Evolutionary conservation across 2,888 invertebrate genomes (phyloP), one percentile per base, ranked within the genome.

Genomic region (Stenodema calcarata): DNA sequence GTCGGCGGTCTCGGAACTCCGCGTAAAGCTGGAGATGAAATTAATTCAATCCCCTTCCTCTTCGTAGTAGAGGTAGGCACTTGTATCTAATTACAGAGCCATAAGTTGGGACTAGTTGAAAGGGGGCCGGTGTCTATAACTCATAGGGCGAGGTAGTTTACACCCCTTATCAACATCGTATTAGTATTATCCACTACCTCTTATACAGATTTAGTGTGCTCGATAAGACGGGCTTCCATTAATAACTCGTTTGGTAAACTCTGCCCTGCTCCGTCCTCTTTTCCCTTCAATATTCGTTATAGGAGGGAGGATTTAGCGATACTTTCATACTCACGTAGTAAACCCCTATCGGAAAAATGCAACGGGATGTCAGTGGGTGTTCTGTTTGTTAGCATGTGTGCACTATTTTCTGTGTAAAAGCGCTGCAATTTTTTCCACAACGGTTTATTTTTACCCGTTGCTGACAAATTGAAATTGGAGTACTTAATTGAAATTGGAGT

Each of bases 91-190:
- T 78, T 78, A 78, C 78, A n/a, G 9, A 42, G 78, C 27, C 78
- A 44, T 78, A 78, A 42, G 78, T 78, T 42, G 41, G 78, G 78
- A 73, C 73, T 73, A 73, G 78, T 44, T 42, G 41, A 42, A 78
- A 42, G 78, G 41, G 73, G 44, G 44, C 78, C 35, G 78, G 73
- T 35, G 42, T 78, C 78, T 78, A 78, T 78, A 78, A 44, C 44
- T 78, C 78, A 78, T 23, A 4, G 78, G 23, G 14, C 27, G 78
- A 23, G 44, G 78, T 78, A 78, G 78, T 78, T 78, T 78, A 78
- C 78, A 78, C 41, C 82, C 82, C 62, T 82, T 82, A 82, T 82
- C 82, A 82, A 69, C 82, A 82, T 23, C 82, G 82, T 82, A 82
- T 82, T 82, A 82, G 82, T 82, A 62, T 82, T 82, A 82, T 82